phyloP scores from a whole-genome alignment of 1,140 invertebrate species.

The Procambarus virginalis region DNA sequence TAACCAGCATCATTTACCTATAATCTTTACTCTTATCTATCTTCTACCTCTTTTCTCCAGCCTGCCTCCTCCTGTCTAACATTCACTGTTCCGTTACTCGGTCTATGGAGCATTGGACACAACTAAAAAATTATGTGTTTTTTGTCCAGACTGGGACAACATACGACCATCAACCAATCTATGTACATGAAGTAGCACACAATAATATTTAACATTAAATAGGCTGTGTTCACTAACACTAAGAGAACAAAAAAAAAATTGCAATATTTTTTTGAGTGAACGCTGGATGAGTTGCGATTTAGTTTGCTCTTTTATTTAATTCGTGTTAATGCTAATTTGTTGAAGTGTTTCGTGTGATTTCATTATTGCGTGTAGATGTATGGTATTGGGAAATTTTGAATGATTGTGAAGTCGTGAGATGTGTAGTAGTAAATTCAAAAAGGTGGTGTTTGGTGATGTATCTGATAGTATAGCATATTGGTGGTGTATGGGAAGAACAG shows the following conservation, averaged over 20 bases:
- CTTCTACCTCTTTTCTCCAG: no score
- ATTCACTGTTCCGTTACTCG: neutral
- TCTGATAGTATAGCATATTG: no score
- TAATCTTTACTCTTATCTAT: no score
- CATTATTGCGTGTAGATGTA: no score
- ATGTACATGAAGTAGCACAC: neutral
- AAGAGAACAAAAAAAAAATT: neutral
- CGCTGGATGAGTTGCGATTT: neutral
- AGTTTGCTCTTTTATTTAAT: neutral
- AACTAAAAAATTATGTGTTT: neutral
- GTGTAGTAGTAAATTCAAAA: no score
- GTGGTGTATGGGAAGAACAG: no score
- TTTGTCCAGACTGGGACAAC: neutral
- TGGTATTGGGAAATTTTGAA: no score
- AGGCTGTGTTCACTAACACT: neutral
- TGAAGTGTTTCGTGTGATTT: no score
- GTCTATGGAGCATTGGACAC: neutral
- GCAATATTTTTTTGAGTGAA: neutral
- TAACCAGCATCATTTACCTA: no score
- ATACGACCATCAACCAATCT: slow-evolving; percentile 4
- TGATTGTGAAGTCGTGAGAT: no score
- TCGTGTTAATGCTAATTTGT: neutral
- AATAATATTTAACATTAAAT: slow-evolving; percentile 5
- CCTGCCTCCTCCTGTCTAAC: no score
- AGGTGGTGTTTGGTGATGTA: no score